Percentiles rank a stretch among this genome's conserved stretches.
These are phyloP conservation scores for Syngnathus floridae DNA, from an alignment of 2,113 vertebrate genomes.

Conservation along the genomic window DNA sequence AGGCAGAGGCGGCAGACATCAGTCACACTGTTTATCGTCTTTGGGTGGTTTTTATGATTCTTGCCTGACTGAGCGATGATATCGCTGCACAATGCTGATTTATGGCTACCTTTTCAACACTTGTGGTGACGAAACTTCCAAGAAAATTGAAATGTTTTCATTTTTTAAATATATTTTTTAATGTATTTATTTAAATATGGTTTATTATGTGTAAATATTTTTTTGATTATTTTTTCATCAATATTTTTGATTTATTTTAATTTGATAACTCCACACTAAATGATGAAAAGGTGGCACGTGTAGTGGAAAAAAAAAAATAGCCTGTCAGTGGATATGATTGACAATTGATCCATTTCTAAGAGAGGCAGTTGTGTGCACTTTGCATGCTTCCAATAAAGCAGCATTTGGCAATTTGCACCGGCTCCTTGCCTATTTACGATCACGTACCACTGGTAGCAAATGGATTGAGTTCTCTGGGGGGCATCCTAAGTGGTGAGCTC, in stretches of 20 bases:
- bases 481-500: slow-evolving; percentile 12
- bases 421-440: background rate
- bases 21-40: slow-evolving; percentile 5
- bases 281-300: slow-evolving; percentile 52
- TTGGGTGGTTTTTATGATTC: background rate
- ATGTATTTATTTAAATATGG: too few relatives aligned
- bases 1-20: slow-evolving; percentile 8
- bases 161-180: too few relatives aligned
- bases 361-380: background rate
- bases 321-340: background rate
- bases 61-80: slow-evolving; percentile 6
- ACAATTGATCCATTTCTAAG: background rate
- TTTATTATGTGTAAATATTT: too few relatives aligned
- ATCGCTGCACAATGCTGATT: slow-evolving; percentile 4
- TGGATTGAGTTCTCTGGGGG: slow-evolving; percentile 17
- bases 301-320: slow-evolving; percentile 2
- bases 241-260: background rate
- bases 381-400: background rate
- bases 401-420: background rate
- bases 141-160: background rate
- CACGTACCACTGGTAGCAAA: slow-evolving; percentile 3
- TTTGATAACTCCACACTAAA: slow-evolving; percentile 26
- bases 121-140: slow-evolving; percentile 20
- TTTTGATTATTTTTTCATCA: too few relatives aligned
- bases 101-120: slow-evolving; percentile 53